phyloP scores from a whole-genome alignment of 2,888 invertebrate species.

The Agrochola lychnidis region DNA sequence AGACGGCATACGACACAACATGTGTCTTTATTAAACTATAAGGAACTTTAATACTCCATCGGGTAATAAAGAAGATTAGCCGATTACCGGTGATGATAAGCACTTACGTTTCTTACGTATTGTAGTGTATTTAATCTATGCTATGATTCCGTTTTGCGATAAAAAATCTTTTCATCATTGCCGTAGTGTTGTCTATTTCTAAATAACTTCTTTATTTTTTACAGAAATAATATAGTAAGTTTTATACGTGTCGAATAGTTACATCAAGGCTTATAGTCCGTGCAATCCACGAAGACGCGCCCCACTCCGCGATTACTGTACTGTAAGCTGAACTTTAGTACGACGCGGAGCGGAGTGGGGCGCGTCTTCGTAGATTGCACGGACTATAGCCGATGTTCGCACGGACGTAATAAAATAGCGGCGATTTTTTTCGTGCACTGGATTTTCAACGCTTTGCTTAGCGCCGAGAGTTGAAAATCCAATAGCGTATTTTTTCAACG shows the following conservation, averaged over 20 bases:
- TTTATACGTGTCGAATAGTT: not conserved
- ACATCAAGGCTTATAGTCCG: too few species aligned
- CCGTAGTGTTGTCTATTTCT: not conserved
- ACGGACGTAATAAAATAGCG: too few species aligned
- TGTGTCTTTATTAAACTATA: constrained; percentile 11
- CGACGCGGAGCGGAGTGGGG: too few species aligned
- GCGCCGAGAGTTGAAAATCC: too few species aligned
- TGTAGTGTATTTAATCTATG: not conserved
- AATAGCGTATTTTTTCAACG: too few species aligned
- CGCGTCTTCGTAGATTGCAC: too few species aligned
- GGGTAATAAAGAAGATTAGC: constrained; percentile 22
- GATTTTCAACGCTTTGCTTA: too few species aligned
- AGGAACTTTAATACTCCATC: not conserved
- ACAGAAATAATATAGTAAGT: not conserved
- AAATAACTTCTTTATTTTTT: constrained; percentile 1
- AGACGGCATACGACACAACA: constrained; percentile 24
- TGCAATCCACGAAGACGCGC: too few species aligned
- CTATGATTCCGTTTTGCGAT: not conserved
- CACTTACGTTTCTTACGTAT: not conserved
- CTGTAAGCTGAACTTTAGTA: too few species aligned
- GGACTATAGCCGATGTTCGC: too few species aligned
- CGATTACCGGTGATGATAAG: constrained; percentile 30
- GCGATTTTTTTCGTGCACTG: too few species aligned
- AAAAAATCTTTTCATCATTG: not conserved
- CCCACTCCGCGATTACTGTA: too few species aligned